Evolutionary conservation across 2,888 invertebrate genomes (phyloP), one percentile per base, ranked within the genome.

Genomic region (Orthosia gracilis): DNA sequence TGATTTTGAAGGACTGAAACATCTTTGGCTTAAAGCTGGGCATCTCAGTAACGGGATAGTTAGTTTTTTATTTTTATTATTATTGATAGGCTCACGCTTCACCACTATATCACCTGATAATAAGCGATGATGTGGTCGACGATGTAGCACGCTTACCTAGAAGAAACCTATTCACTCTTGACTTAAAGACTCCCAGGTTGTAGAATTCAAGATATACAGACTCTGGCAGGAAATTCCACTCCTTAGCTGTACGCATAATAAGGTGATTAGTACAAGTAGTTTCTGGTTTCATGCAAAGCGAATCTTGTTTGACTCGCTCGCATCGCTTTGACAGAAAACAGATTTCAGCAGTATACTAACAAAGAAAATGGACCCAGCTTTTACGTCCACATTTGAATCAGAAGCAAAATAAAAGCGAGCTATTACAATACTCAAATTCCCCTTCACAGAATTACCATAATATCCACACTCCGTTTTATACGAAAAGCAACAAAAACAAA

Each of bases 401-500:
- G 45, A 57, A 45, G 26, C 45, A 23, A 79, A 79, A 76, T 45
- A 79, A 76, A 76, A 57, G 45, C 45, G n/a, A 73, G 45, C 26
- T 61, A 61, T 79, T 59, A 65, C 23, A 50, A 65, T 65, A 77
- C 74, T 65, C 52, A 75, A 75, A 80, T 47, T 80, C 75, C 59
- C 64, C 65, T 50, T 54, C 67, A 76, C 62, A 31, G 57, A 68
- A 79, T 68, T 83, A 73, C 49, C 80, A 80, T 83, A 80, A 73
- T 80, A 83, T 54, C 45, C 50, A 40, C 58, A 70, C 57, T 55
- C 52, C 40, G 26, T 26, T 73, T 59, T 67, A 79, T 66, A 52
- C n/a, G 26, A 18, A 21, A 49, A 55, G 75, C 21, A 62, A 69
- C 67, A 80, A 80, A 69, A 81, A 83, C 73, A 83, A 83, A 78